phyloP scores from a whole-genome alignment of 2,113 vertebrate species.

The Melanerpes aurifrons region DNA sequence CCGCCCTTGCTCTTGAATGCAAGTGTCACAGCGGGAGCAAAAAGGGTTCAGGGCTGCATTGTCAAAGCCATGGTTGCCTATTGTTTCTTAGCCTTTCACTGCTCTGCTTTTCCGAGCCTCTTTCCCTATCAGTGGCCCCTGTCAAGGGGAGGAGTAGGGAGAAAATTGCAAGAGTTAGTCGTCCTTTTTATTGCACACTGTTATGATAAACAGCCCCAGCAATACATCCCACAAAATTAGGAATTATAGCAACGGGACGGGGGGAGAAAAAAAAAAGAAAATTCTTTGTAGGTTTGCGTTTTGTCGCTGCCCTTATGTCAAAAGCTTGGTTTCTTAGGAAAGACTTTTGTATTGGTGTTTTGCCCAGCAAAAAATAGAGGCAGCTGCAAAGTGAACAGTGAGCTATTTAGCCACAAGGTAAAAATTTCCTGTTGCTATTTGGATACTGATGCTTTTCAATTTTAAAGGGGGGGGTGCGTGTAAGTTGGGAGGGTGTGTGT shows the following conservation, averaged over 20 bases:
- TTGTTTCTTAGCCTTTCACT: conserved; percentile 78
- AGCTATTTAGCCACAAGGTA: conserved; percentile 66
- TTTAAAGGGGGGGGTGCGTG: not conserved
- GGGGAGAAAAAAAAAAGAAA: not conserved
- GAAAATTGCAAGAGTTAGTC: conserved; percentile 73
- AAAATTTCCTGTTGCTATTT: conserved; percentile 65
- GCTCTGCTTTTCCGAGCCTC: conserved; percentile 67
- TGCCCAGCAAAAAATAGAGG: conserved; percentile 62
- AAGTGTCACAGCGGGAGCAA: conserved; percentile 76
- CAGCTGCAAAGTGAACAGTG: conserved; percentile 68
- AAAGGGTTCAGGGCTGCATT: conserved; percentile 73
- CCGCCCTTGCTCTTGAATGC: conserved; percentile 75
- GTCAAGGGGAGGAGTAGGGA: conserved; percentile 75
- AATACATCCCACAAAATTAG: conserved; percentile 69
- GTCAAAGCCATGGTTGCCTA: conserved; percentile 77
- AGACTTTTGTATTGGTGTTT: conserved; percentile 63
- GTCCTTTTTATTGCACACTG: conserved; percentile 69
- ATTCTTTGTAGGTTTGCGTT: conserved; percentile 47
- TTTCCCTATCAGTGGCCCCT: conserved; percentile 76
- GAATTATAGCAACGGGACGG: conserved; percentile 53
- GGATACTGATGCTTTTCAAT: conserved; percentile 64
- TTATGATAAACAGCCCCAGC: conserved; percentile 79
- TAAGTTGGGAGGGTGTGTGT: not conserved
- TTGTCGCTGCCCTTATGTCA: conserved; percentile 61
- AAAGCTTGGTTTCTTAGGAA: conserved; percentile 64